Conservation (phyloP, 1,140 invertebrate genomes). For the Apis laboriosa region DNA sequence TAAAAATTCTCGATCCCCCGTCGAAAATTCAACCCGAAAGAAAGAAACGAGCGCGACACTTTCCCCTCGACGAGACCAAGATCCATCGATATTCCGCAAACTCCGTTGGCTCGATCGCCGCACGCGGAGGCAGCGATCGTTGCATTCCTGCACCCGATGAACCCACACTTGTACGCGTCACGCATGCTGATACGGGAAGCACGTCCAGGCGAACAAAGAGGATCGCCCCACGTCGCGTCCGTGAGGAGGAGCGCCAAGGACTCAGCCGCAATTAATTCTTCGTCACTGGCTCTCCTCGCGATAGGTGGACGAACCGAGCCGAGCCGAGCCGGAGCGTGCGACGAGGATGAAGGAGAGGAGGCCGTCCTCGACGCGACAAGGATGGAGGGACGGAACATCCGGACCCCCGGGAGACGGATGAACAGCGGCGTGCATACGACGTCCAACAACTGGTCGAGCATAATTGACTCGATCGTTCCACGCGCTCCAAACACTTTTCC, state of each 20-base stretch:
- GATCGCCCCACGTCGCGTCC: slow-evolving; percentile 56
- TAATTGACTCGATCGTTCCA: slow-evolving; percentile 49
- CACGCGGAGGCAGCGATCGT: slow-evolving; percentile 3
- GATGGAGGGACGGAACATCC: slow-evolving; percentile 45
- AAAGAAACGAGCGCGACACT: too few species aligned
- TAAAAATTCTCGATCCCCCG: too few species aligned
- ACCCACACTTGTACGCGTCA: slow-evolving; percentile 31
- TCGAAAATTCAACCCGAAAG: too few species aligned
- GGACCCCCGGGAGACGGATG: slow-evolving; percentile 58
- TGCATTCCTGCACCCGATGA: slow-evolving; percentile 48
- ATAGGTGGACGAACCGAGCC: slow-evolving; percentile 29
- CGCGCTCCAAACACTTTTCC: not conserved
- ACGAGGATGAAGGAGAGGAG: slow-evolving; percentile 21
- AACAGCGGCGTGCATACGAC: slow-evolving; percentile 46
- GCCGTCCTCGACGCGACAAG: not conserved
- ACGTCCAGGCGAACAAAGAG: slow-evolving; percentile 57
- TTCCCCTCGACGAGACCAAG: too few species aligned
- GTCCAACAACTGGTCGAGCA: slow-evolving; percentile 54
- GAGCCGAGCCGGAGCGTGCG: slow-evolving; percentile 14
- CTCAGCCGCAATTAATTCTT: slow-evolving; percentile 65
- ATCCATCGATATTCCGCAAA: slow-evolving; percentile 4
- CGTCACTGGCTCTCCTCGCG: slow-evolving; percentile 54
- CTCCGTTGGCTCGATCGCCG: not conserved
- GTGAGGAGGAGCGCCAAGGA: slow-evolving; percentile 61
- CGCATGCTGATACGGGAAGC: slow-evolving; percentile 57